Conservation (phyloP, 1,140 invertebrate genomes). For the Musca domestica region DNA sequence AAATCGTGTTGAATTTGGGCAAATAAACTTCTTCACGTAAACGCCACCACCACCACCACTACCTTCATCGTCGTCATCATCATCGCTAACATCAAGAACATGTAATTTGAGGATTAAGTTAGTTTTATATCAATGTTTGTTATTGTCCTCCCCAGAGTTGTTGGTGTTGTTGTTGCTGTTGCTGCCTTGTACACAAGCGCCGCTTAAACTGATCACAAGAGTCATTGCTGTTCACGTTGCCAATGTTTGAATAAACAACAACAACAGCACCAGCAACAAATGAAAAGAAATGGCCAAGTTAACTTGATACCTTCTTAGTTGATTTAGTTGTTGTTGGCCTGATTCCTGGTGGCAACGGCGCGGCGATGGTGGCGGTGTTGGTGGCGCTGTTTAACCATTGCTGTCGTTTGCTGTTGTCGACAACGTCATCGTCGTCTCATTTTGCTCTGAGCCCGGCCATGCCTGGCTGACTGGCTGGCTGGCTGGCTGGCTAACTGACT, state of each 20-base stretch:
- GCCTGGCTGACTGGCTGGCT: too few species aligned
- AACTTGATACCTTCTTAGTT: slow-evolving; percentile 17
- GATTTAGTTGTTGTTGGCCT: slow-evolving; percentile 16
- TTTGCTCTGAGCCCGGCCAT: too few species aligned
- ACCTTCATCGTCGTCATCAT: too few species aligned
- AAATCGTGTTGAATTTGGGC: slow-evolving; percentile 21
- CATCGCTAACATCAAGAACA: slow-evolving; percentile 12
- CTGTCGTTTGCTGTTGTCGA: too few species aligned
- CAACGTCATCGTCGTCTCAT: too few species aligned
- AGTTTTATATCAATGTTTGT: slow-evolving; percentile 2
- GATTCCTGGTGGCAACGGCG: too few species aligned
- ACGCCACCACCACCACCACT: slow-evolving; percentile 1
- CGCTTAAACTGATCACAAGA: slow-evolving; percentile 16
- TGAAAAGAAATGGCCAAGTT: background rate
- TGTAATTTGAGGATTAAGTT: slow-evolving; percentile 25
- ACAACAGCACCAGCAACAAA: slow-evolving; percentile 1
- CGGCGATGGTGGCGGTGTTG: background rate
- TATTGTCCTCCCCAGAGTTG: background rate
- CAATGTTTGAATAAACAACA: slow-evolving; percentile 17
- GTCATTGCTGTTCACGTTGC: slow-evolving; percentile 4
- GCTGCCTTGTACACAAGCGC: slow-evolving; percentile 12
- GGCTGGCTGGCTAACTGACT: too few species aligned
- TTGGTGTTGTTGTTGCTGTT: slow-evolving; percentile 1
- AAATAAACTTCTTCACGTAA: slow-evolving; percentile 21
- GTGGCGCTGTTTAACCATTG: background rate